Conservation (phyloP, 64 coral and sea anemone genomes). For the Pachyseris speciosa region DNA sequence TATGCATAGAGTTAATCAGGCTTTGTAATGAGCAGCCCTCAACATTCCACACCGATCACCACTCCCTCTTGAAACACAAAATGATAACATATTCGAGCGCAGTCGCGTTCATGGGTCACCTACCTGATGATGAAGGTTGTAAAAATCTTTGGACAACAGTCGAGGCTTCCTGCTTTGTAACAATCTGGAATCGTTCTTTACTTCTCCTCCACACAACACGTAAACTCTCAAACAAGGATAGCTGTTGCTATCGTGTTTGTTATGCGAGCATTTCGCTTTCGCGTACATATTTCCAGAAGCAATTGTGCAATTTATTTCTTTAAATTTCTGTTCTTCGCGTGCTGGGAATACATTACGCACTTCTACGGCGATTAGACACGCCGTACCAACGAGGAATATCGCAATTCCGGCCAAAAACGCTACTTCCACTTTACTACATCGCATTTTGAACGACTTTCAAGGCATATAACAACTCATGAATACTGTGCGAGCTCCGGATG, state of each 20-base stretch:
- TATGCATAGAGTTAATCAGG: too few species aligned
- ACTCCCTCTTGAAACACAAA: too few species aligned
- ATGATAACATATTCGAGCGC: too few species aligned
- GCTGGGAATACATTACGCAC: background rate
- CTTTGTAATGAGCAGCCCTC: too few species aligned
- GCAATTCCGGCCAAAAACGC: background rate
- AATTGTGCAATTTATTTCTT: conserved; percentile 36
- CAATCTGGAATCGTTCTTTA: background rate
- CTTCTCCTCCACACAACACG: background rate
- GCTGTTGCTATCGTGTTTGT: background rate
- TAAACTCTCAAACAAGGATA: conserved; percentile 16
- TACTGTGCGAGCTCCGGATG: too few species aligned
- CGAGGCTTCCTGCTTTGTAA: background rate
- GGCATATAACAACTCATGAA: too few species aligned
- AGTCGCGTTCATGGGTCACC: background rate
- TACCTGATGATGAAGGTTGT: conserved; percentile 22
- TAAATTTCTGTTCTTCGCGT: conserved; percentile 4
- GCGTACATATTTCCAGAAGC: background rate
- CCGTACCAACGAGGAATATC: background rate
- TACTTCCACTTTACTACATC: background rate
- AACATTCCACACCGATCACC: too few species aligned
- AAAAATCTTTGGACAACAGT: background rate
- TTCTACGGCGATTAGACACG: background rate
- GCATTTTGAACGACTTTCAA: background rate
- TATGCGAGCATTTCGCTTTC: conserved; percentile 1